Evolutionary conservation across 2,113 vertebrate species (phyloP), one percentile per base, ranked within the genome.

Genomic region (Coregonus clupeaformis): DNA sequence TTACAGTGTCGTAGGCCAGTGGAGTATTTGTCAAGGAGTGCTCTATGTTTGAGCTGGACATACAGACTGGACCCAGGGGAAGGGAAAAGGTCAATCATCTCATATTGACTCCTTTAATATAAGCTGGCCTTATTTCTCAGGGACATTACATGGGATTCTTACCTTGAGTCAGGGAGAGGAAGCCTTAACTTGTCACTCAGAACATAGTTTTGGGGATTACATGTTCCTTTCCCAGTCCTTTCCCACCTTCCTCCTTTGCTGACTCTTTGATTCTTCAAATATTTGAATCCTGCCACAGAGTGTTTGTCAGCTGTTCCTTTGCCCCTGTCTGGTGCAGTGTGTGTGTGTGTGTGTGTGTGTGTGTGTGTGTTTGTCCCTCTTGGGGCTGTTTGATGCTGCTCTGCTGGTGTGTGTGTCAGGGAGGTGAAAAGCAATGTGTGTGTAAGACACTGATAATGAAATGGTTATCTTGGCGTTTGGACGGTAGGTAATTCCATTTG

Each of bases 401-500:
- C 64, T 62, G 9, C 22, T 47, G 49, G 64, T 18, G 71, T 32
- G 42, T 29, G 68, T 69, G 64, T 76, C 73, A 78, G 77, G 75
- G 73, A 47, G 79, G 80, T 72, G 71, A 79, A 71, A 75, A 62
- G 69, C 32, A 60, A 16, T 3, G 64, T 20, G 64, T 32, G 69
- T 85, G 83, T 65, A 25, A 71, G 47, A 82, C 45, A 3, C 42
- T 80, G 84, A 87, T 85, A 82, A 82, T 84, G 73, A 85, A 83
- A 87, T 84, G 77, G 78, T 84, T 82, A 82, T 87, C 84, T 79
- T 71, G 60, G 16, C 74, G 73, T 77, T 84, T 77, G 74, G 75
- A 73, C 71, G 63, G 73, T 68, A 73, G 36, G 71, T 86, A 86
- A 86, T 86, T 80, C 71, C 80, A 82, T 84, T 86, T 86, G 76